A percentile compares a stretch with the other conserved stretches of the same genome.
phyloP scores from a whole-genome alignment of 2,113 vertebrate genomes.

The Salvelinus fontinalis region DNA sequence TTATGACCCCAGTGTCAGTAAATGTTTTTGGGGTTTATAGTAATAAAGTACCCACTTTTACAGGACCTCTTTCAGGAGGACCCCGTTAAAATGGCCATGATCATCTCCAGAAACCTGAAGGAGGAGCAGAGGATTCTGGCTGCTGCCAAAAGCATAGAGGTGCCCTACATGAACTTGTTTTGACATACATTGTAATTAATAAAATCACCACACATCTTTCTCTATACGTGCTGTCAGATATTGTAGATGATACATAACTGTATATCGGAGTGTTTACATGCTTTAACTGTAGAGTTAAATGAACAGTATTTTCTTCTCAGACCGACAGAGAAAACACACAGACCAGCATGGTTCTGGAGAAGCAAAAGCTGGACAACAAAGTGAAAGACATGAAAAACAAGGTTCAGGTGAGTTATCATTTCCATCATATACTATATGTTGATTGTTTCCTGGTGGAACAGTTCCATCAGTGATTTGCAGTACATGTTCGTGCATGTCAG shows the following conservation, averaged over 20 bases:
- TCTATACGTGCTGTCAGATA: too few relatives aligned
- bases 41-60: background rate
- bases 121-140: slow-evolving; percentile 90
- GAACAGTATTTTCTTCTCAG: slow-evolving; percentile 57
- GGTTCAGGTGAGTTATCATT: slow-evolving; percentile 74
- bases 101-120: slow-evolving; percentile 86
- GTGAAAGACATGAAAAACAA: slow-evolving; percentile 84
- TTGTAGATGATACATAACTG: too few relatives aligned
- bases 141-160: slow-evolving; percentile 73
- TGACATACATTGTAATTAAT: too few relatives aligned
- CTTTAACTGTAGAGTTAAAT: too few relatives aligned
- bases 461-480: background rate
- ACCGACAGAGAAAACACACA: slow-evolving; percentile 74
- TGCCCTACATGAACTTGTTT: slow-evolving; percentile 40
- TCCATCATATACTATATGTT: background rate
- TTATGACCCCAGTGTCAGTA: too few relatives aligned
- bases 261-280: too few relatives aligned
- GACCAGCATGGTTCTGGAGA: slow-evolving; percentile 84
- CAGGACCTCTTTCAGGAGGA: slow-evolving; percentile 93
- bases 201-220: too few relatives aligned
- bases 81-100: slow-evolving; percentile 91
- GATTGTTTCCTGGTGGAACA: background rate
- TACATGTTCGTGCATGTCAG: too few relatives aligned
- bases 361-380: slow-evolving; percentile 87
- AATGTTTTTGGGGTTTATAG: too few relatives aligned